phyloP scores from a whole-genome alignment of 2,888 invertebrate genomes.

The Andrena flavipes region DNA sequence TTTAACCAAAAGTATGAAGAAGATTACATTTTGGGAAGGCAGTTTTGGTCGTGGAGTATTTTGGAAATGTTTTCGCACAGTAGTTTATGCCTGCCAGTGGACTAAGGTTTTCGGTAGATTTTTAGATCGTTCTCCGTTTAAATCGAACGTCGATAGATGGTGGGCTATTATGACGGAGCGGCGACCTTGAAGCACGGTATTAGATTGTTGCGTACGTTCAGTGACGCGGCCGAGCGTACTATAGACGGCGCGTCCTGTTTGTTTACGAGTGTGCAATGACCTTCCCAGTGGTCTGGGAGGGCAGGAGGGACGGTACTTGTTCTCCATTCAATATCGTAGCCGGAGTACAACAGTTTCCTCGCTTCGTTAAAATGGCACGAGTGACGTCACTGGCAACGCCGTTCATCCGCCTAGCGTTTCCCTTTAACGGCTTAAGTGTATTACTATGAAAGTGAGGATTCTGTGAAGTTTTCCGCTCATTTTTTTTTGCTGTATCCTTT shows the following conservation, averaged over 20 bases:
- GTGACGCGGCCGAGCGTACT: constrained; percentile 69
- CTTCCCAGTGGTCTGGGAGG: constrained; percentile 59
- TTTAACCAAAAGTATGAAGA: background rate
- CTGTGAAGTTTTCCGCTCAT: constrained; percentile 1
- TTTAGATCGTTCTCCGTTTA: constrained; percentile 29
- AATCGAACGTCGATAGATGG: constrained; percentile 61
- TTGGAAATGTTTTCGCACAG: background rate
- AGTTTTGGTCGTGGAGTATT: background rate
- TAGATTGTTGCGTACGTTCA: constrained; percentile 71
- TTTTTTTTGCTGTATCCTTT: background rate
- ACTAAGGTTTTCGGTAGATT: background rate
- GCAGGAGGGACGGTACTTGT: constrained; percentile 62
- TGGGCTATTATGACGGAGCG: constrained; percentile 51
- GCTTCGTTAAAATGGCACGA: constrained; percentile 58
- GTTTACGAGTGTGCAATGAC: constrained; percentile 75
- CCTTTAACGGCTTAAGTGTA: constrained; percentile 27
- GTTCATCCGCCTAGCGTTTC: constrained; percentile 1
- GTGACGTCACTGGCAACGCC: constrained; percentile 43
- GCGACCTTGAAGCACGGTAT: constrained; percentile 65
- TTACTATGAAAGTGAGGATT: background rate
- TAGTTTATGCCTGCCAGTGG: background rate
- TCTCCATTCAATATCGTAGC: constrained; percentile 71
- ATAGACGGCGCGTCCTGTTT: constrained; percentile 70
- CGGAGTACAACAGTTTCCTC: constrained; percentile 64
- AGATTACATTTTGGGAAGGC: background rate